A percentile compares a stretch with the other conserved stretches of the same genome.
Conservation (phyloP, 2,797 vertebrate genomes). For the Setipinna tenuifilis region DNA sequence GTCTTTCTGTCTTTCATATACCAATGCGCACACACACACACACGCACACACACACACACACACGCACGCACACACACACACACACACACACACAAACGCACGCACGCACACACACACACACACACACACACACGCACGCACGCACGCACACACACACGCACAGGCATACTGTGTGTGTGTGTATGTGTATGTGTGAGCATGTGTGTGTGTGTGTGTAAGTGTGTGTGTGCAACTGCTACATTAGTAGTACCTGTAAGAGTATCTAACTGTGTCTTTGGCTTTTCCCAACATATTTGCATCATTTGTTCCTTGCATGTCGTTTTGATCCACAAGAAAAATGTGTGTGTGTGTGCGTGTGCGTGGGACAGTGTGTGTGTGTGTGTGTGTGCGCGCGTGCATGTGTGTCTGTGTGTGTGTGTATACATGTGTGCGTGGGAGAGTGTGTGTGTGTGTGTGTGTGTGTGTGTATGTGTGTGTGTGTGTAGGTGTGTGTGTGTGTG, state of each 20-base stretch:
- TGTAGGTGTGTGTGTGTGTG: background rate
- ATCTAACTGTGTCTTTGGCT: too few relatives aligned
- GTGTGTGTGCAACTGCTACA: too few relatives aligned
- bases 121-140: background rate
- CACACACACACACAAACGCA: background rate
- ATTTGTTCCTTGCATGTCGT: too few relatives aligned
- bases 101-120: background rate
- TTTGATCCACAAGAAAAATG: too few relatives aligned
- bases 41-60: background rate
- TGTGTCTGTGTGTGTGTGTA: slow-evolving; percentile 14
- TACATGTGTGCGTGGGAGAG: background rate
- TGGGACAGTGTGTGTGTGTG: background rate
- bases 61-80: background rate
- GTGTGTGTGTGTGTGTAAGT: too few relatives aligned
- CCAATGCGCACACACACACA: background rate
- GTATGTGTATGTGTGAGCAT: background rate
- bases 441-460: background rate
- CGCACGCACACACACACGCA: background rate
- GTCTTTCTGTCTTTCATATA: too few relatives aligned
- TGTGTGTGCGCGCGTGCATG: background rate
- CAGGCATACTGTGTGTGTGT: too few relatives aligned
- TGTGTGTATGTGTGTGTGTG: background rate
- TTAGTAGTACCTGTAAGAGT: too few relatives aligned
- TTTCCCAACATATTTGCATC: too few relatives aligned
- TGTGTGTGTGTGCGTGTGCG: slow-evolving; percentile 16